Base-by-base conservation (phyloP, 2,113 vertebrate genomes). In the Poeciliopsis turrubarensis region DNA sequence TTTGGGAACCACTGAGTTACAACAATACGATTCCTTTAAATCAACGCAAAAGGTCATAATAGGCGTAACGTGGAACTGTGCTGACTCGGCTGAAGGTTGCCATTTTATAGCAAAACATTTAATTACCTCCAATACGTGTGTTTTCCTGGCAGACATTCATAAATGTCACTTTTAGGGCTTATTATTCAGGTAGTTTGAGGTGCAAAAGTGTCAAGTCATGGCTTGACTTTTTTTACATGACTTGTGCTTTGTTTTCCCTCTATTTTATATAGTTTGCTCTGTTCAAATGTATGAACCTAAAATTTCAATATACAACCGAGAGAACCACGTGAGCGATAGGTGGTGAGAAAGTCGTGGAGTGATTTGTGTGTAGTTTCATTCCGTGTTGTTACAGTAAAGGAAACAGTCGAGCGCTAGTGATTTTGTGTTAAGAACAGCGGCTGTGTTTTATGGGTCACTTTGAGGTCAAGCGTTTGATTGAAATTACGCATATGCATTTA, bases 121-220 rank as follows among this genome's bases (percentile, higher is more conserved):
- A 68, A 74, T 61, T 78, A 83, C 75, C 73, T 85, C 71, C 41
- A 70, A 19, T 6, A 67, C 74, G 26, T 61, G 14, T 77, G 65
- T 82, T 74, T 75, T 77, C 70, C 64, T 47, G 65, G 84, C 27
- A 80, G 68, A 75, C 79, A 47, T 47, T 80, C 70, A 77, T 51
- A 81, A 67, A 78, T 51, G 25, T 75, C 83, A 92, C 72, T 77
- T 79, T 78, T 89, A 91, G 84, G 86, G 90, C 80, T 90, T 76
- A 80, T 82, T 83, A 89, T 90, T 89, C 90, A 87, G 86, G 88
- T 92, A 90, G 89, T 85, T 82, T 32, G 80, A 83, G 87, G 86
- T 92, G 89, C 51, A 57, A 57, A 57, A 57, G 8, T 57, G 2
- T 57, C 22, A 10, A 57, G 51, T 57, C 22, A 9, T n/a, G 51